Percentiles rank a stretch among this genome's conserved stretches.
These are phyloP conservation scores for Rhyzopertha dominica DNA, from an alignment of 1,140 invertebrate genomes.

Conservation along the genomic window DNA sequence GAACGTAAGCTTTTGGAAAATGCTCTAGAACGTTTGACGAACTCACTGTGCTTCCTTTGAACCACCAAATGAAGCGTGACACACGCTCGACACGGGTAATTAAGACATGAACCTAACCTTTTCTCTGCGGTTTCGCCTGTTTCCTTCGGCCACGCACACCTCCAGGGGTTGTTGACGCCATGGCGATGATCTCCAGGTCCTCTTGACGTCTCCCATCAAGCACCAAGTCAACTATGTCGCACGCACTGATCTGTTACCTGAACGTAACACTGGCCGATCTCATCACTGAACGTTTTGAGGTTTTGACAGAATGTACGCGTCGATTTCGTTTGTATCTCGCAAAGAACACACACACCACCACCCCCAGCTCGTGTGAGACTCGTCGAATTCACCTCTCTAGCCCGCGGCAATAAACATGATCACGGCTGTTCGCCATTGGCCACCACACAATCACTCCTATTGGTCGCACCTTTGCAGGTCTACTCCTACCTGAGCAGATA, in stretches of 20 bases:
- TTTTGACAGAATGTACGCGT: too few relatives aligned
- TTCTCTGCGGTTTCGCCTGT: slow-evolving; percentile 43
- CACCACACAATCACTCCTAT: slow-evolving; percentile 31
- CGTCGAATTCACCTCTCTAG: slow-evolving; percentile 30
- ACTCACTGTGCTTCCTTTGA: too few relatives aligned
- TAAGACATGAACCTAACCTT: slow-evolving; percentile 26
- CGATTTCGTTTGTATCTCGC: too few relatives aligned
- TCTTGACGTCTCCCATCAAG: slow-evolving; percentile 34
- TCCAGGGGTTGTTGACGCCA: slow-evolving; percentile 26
- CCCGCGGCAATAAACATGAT: slow-evolving; percentile 41
- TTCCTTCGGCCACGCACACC: slow-evolving; percentile 38
- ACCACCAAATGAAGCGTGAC: too few relatives aligned
- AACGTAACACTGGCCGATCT: not conserved
- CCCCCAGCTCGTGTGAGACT: slow-evolving; percentile 32
- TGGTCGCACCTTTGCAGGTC: slow-evolving; percentile 44
- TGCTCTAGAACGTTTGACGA: not conserved
- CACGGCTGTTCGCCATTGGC: slow-evolving; percentile 43
- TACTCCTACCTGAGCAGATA: slow-evolving; percentile 45
- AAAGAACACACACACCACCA: slow-evolving; percentile 27
- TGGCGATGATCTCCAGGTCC: slow-evolving; percentile 20
- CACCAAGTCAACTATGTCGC: slow-evolving; percentile 12
- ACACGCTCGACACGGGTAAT: too few relatives aligned
- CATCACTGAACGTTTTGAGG: slow-evolving; percentile 3
- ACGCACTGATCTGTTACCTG: not conserved
- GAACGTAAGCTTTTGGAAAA: not conserved